These are phyloP conservation scores for Polymixis lichenea DNA, from an alignment of 2,888 invertebrate species.

Conservation along the genomic window DNA sequence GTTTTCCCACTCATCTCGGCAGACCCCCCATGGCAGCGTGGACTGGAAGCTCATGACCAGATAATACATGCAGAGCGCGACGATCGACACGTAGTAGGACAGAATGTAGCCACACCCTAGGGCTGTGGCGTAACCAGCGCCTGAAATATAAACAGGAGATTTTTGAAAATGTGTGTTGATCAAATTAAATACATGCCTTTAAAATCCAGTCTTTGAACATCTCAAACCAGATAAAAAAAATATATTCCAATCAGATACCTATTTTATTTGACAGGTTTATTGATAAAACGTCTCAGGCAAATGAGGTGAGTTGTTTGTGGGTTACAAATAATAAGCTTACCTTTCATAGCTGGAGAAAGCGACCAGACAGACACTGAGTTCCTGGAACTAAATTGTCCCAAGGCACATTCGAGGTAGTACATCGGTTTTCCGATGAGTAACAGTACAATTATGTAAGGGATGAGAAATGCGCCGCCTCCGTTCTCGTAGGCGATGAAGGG, in stretches of 20 bases:
- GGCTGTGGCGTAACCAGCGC: constrained; percentile 93
- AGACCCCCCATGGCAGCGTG: constrained; percentile 93
- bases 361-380: constrained; percentile 94
- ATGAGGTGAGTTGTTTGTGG: background rate
- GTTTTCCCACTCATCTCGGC: constrained; percentile 90
- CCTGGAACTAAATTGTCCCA: constrained; percentile 95
- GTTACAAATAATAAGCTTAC: constrained; percentile 79
- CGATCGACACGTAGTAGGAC: constrained; percentile 94
- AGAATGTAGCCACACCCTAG: constrained; percentile 92
- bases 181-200: background rate
- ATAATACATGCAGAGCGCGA: constrained; percentile 94
- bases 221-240: background rate
- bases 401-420: constrained; percentile 95
- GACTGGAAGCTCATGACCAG: constrained; percentile 93
- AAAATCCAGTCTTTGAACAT: background rate
- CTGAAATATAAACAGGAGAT: constrained; percentile 77
- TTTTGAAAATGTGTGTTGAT: background rate
- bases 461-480: constrained; percentile 94
- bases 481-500: constrained; percentile 92
- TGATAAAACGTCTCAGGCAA: background rate
- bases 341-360: constrained; percentile 93
- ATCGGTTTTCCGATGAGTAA: constrained; percentile 94
- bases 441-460: constrained; percentile 93
- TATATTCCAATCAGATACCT: background rate
- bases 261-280: constrained; percentile 1